Evolutionary conservation across 2,888 invertebrate species (phyloP), one percentile per base, ranked within the genome.

Genomic region (Monochamus alternatus): DNA sequence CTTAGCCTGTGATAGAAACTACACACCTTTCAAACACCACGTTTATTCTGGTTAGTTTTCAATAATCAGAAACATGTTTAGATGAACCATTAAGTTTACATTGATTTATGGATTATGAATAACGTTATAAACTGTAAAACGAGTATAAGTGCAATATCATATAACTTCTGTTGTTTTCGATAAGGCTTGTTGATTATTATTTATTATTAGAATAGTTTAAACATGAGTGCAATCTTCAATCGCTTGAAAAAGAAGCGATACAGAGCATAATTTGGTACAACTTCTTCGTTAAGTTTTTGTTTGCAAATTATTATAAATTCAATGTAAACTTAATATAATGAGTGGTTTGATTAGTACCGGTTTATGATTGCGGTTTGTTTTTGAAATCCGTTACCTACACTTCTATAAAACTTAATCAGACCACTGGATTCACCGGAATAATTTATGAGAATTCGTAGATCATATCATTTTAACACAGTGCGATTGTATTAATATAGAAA

Each of bases 1-100:
- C 75, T 86, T 86, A 87, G 87, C 87, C 88, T 88, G 88, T 88
- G 88, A 88, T 88, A 88, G 86, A 87, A 83, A 77, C 38, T 82
- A 80, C 80, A 73, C 76, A 51, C 78, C 64, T 73, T 80, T 79
- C 75, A 69, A 76, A 73, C 78, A 78, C 78, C 77, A 74, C 75
- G 78, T 80, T 79, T 81, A 80, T 76, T 76, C 77, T 82, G 81
- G 74, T 78, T 52, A 58, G 9, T 60, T 73, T 64, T 64, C 32
- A 67, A 62, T 69, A 3, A 44, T 75, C 79, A 78, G 74, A 78
- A 70, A 75, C 12, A 55, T 70, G 58, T 55, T n/a, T 52, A 12
- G 59, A 60, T 58, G 22, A 30, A 64, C n/a, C 44, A 69, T 77
- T 78, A 73, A 79, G 80, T 81, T 81, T 78, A 78, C 82, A 80